phyloP scores from a whole-genome alignment of 2,888 invertebrate genomes.

The Caenorhabditis doughertyi region DNA sequence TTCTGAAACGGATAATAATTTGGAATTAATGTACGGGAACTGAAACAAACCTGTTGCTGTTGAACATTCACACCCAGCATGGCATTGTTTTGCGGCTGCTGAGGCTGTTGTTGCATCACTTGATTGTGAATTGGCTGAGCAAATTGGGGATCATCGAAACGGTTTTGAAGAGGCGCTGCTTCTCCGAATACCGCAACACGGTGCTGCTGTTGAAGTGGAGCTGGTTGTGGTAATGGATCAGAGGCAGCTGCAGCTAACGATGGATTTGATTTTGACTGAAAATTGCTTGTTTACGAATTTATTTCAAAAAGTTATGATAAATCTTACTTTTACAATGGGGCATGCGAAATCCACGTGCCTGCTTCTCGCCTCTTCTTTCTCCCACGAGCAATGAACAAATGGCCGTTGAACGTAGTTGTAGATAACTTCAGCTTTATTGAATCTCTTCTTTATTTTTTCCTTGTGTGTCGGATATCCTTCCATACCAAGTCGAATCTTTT shows the following conservation, averaged over 20 bases:
- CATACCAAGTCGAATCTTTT: slow-evolving; percentile 98
- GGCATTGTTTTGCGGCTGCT: slow-evolving; percentile 38
- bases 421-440: slow-evolving; percentile 96
- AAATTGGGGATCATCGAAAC: slow-evolving; percentile 36
- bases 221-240: slow-evolving; percentile 83
- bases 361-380: slow-evolving; percentile 99
- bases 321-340: slow-evolving; percentile 81
- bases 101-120: slow-evolving; percentile 12
- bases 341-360: slow-evolving; percentile 93
- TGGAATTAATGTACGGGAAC: neutral
- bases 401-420: slow-evolving; percentile 99
- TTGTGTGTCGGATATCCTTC: slow-evolving; percentile 99
- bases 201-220: slow-evolving; percentile 73
- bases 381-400: slow-evolving; percentile 99
- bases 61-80: slow-evolving; percentile 69
- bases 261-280: slow-evolving; percentile 82
- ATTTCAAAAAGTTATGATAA: neutral
- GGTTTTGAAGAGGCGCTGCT: slow-evolving; percentile 53
- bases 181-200: slow-evolving; percentile 62
- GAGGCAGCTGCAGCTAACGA: slow-evolving; percentile 83
- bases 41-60: slow-evolving; percentile 41
- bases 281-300: slow-evolving; percentile 12
- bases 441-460: slow-evolving; percentile 96
- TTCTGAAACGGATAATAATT: slow-evolving; percentile 48
- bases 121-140: slow-evolving; percentile 22